Evolutionary conservation across 1,140 invertebrate species (phyloP).

Genomic region (Streblospio benedicti): DNA sequence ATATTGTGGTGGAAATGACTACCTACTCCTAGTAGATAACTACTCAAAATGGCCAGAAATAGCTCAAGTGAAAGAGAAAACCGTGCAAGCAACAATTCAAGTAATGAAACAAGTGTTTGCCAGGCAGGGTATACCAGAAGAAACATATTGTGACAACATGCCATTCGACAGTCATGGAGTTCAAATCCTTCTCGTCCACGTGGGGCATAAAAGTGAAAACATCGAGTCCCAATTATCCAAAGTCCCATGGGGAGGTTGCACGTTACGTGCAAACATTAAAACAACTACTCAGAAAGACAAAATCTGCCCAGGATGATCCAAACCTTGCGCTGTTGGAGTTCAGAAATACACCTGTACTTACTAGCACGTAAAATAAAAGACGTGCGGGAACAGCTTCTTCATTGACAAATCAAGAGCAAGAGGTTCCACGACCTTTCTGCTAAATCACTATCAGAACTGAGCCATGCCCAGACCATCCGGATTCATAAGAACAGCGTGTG

Average conservation of each 20-base stretch:
- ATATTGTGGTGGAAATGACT: constrained; percentile 7
- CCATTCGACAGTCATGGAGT: constrained; percentile 17
- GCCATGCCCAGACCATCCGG: too few species aligned
- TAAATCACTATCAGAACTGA: too few species aligned
- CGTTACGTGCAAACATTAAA: constrained; percentile 2
- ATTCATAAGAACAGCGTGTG: too few species aligned
- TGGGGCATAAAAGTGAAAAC: background rate
- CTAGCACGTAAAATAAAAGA: too few species aligned
- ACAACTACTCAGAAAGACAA: too few species aligned
- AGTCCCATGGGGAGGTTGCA: constrained; percentile 4
- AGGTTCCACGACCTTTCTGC: too few species aligned
- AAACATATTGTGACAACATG: constrained; percentile 23
- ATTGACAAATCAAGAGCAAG: too few species aligned
- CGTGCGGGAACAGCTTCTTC: too few species aligned
- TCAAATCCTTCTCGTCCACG: constrained; percentile 7
- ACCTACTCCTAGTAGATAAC: constrained; percentile 24
- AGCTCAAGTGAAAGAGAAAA: constrained; percentile 12
- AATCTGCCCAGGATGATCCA: background rate
- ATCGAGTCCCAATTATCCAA: constrained; percentile 5
- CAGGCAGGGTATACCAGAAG: constrained; percentile 25
- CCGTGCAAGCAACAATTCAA: constrained; percentile 10
- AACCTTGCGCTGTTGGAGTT: background rate
- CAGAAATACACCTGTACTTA: background rate
- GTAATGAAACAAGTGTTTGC: constrained; percentile 19
- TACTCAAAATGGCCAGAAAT: constrained; percentile 27